Percentiles rank a stretch among this genome's conserved stretches.
Conservation (phyloP, 1,140 invertebrate genomes). For the Muscidifurax raptorellus region DNA sequence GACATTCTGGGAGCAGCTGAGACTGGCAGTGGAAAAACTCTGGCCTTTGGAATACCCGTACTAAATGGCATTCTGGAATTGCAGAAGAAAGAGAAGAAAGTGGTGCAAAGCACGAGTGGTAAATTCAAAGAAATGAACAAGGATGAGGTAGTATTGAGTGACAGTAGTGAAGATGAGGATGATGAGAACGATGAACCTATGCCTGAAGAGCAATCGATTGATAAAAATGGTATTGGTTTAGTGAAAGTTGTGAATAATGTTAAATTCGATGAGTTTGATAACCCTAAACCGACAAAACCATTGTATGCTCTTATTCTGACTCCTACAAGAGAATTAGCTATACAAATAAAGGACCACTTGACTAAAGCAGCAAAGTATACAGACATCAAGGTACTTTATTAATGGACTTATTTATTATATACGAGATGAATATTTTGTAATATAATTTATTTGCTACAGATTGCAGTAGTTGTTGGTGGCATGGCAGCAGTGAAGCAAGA, state of each 20-base stretch:
- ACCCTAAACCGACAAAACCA: slow-evolving; percentile 71
- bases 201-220: slow-evolving; percentile 41
- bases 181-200: slow-evolving; percentile 60
- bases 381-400: slow-evolving; percentile 77
- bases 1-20: slow-evolving; percentile 97
- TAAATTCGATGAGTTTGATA: slow-evolving; percentile 63
- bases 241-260: slow-evolving; percentile 80
- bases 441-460: slow-evolving; percentile 55
- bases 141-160: slow-evolving; percentile 65
- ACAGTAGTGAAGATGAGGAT: slow-evolving; percentile 66
- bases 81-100: slow-evolving; percentile 73
- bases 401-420: not conserved
- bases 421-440: not conserved
- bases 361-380: slow-evolving; percentile 88
- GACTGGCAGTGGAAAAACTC: slow-evolving; percentile 98
- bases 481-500: slow-evolving; percentile 94
- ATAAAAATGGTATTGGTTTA: slow-evolving; percentile 75
- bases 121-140: slow-evolving; percentile 68
- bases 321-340: slow-evolving; percentile 95
- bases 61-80: slow-evolving; percentile 87
- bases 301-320: slow-evolving; percentile 92
- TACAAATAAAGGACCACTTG: slow-evolving; percentile 94
- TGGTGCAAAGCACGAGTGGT: slow-evolving; percentile 65
- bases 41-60: slow-evolving; percentile 97
- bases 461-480: slow-evolving; percentile 92